Evolutionary conservation across 2,113 vertebrate genomes (phyloP), one percentile per base, ranked within the genome.

Genomic region (Sebastes schlegelii): DNA sequence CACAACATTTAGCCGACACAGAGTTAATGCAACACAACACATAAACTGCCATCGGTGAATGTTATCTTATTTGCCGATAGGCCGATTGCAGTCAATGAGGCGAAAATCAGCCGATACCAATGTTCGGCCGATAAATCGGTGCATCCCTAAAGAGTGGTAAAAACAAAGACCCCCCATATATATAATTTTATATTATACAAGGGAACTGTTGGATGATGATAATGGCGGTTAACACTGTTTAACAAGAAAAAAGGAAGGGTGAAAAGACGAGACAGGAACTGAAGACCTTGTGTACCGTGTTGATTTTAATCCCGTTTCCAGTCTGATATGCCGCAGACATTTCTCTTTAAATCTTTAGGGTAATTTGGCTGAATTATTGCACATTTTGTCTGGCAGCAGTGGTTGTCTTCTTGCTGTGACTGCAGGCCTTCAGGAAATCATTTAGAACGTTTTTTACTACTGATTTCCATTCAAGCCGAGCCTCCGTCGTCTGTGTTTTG

Each of bases 291-390:
- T 52, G 70, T n/a, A 10, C 4, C 1, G 40, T 16, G 49, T 19
- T 55, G n/a, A 19, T 74, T 60, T 26, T 21, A 63, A 6, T 23
- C 21, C 3, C 6, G n/a, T 5, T 43, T 68, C 14, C 40, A n/a
- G 43, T 17, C 49, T 48, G 64, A 60, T 45, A 4, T 0, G 5
- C 9, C 0, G 5, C 63, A 46, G 71, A 62, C 4, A 13, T 69
- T 63, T 12, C 49, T 77, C n/a, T 48, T 5, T 58, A 17, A 54
- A 43, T 42, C n/a, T 60, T 69, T 17, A 58, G 66, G 66, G 42
- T 43, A 21, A 76, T 60, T 7, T 10, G 21, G 2, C 68, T 57
- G 8, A 51, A 5, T 88, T 51, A n/a, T 71, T 67, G 51, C 67
- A 43, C 48, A 8, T 76, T 75, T 82, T 45, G 14, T 70, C 42